Evolutionary conservation across 37 sponge, comb jelly and placozoan species (phyloP).

Genomic region (Chondrilla cf. caribensis): DNA sequence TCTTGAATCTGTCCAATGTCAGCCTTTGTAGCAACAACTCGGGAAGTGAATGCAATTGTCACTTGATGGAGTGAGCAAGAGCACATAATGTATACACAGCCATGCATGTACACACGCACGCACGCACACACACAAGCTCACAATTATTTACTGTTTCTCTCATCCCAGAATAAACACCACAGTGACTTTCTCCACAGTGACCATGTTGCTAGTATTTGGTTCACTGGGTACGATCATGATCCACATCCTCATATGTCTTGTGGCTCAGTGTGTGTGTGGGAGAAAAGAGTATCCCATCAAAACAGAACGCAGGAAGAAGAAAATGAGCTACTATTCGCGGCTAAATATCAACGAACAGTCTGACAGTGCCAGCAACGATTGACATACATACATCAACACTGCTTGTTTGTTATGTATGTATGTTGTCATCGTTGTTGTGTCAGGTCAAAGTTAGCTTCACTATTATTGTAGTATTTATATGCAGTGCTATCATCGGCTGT

Average conservation of each 20-base stretch:
- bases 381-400: too few species aligned
- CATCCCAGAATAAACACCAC: background rate
- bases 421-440: too few species aligned
- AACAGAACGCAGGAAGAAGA: background rate
- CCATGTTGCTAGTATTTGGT: background rate
- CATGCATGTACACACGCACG: conserved; percentile 4
- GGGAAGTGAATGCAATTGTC: too few species aligned
- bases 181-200: background rate
- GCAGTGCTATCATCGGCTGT: too few species aligned
- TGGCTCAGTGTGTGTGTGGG: too few species aligned
- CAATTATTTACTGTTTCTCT: background rate
- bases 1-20: too few species aligned
- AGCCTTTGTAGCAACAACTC: too few species aligned
- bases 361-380: background rate
- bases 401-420: too few species aligned
- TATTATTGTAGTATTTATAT: too few species aligned
- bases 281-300: background rate
- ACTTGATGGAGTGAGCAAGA: too few species aligned
- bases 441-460: too few species aligned
- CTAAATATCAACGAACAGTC: background rate
- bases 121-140: conserved; percentile 11
- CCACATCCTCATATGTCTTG: background rate
- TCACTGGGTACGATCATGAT: background rate
- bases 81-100: background rate
- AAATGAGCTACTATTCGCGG: conserved; percentile 3